Percentiles rank a stretch among this genome's conserved stretches.
Evolutionary conservation across 2,113 vertebrate genomes (phyloP).

Genomic region (Daboia siamensis): DNA sequence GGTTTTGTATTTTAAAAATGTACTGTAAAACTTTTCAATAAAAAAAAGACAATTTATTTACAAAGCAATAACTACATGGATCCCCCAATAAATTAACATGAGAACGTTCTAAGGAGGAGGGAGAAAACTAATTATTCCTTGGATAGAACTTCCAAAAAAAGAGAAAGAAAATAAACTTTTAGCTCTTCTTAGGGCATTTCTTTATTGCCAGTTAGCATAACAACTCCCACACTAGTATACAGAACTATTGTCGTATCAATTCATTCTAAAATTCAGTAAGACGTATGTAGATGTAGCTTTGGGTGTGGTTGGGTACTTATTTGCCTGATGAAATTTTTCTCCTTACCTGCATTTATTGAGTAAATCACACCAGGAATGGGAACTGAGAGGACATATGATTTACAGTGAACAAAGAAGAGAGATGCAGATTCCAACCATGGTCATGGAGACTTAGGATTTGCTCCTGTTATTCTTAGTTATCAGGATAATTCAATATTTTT

Average conservation of each 20-base stretch:
- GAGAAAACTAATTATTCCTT: neutral
- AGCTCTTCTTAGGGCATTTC: neutral
- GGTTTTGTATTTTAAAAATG: too few relatives aligned
- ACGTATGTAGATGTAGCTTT: neutral
- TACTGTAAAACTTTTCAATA: too few relatives aligned
- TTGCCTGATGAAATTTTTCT: neutral
- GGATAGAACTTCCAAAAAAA: rapidly evolving
- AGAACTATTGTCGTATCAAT: neutral
- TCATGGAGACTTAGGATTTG: neutral
- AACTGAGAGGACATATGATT: neutral
- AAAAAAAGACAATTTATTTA: too few relatives aligned
- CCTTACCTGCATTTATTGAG: neutral
- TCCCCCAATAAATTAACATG: neutral
- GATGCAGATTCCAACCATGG: neutral
- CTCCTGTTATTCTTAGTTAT: neutral
- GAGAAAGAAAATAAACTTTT: neutral
- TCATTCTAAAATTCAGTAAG: neutral
- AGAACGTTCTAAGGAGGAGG: neutral
- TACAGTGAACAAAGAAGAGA: neutral
- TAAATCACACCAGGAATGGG: neutral
- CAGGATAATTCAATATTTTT: neutral
- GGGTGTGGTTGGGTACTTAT: neutral
- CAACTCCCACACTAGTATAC: neutral
- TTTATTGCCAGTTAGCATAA: neutral
- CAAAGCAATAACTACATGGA: neutral